Evolutionary conservation across 2,113 vertebrate genomes (phyloP).

Genomic region (Urocynchramus pylzowi): DNA sequence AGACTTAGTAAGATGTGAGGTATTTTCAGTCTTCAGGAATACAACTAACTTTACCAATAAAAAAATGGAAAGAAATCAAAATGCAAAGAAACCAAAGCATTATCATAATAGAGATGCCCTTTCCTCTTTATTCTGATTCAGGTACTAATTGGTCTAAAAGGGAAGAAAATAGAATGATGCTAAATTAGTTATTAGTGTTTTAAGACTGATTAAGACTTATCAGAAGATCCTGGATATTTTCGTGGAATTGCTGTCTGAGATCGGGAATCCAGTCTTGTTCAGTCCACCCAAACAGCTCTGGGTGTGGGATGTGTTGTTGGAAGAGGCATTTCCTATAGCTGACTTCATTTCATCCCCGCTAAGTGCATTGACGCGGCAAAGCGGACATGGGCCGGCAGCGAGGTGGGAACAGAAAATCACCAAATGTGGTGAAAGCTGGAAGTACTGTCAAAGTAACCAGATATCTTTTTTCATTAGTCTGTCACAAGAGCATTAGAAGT

Average conservation of each 20-base stretch:
- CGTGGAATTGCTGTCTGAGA: background rate
- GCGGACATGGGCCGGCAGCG: background rate
- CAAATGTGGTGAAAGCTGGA: background rate
- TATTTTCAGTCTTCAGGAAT: background rate
- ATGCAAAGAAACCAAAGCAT: background rate
- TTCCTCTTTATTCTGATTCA: background rate
- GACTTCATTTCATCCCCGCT: background rate
- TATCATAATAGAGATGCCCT: background rate
- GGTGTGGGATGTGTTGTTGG: background rate
- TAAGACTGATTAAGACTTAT: background rate
- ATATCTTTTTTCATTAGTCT: background rate
- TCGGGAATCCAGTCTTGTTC: background rate
- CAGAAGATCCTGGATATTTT: background rate
- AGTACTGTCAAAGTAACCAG: background rate
- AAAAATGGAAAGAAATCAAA: background rate
- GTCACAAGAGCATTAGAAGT: background rate
- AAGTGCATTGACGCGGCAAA: accelerated
- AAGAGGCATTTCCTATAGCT: background rate
- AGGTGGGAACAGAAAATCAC: background rate
- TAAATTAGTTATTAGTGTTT: background rate
- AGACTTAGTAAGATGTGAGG: background rate
- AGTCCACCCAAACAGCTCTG: background rate
- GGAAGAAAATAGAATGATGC: background rate
- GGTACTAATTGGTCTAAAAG: background rate
- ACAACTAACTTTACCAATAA: background rate